A percentile compares a stretch with the other conserved stretches of the same genome.
Conservation (phyloP, 2,113 vertebrate genomes). For the Orcinus orca region DNA sequence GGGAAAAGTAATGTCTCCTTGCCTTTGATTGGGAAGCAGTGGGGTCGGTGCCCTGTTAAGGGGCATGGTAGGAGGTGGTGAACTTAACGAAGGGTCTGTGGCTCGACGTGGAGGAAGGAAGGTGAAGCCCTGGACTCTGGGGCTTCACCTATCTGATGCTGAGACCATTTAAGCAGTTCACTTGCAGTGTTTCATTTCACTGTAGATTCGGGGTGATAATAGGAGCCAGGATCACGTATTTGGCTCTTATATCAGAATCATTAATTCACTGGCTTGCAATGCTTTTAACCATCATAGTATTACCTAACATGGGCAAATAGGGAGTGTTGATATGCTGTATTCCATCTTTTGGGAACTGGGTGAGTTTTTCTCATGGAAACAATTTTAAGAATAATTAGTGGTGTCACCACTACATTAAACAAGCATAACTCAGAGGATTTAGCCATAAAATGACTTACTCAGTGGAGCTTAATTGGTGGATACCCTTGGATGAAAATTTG, state of each 20-base stretch:
- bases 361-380: conserved; percentile 5
- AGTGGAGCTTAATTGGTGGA: background rate
- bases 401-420: background rate
- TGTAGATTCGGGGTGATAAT: background rate
- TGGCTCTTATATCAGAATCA: background rate
- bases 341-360: background rate
- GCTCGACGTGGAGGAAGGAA: background rate
- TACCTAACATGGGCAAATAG: background rate
- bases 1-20: background rate
- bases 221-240: background rate
- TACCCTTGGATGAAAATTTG: background rate
- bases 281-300: background rate
- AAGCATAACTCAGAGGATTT: background rate
- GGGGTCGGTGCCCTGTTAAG: background rate
- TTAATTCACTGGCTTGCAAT: background rate
- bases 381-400: conserved; percentile 8
- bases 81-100: background rate
- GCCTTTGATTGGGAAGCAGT: background rate
- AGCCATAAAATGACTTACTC: background rate
- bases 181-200: background rate
- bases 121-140: background rate
- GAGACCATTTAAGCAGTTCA: background rate
- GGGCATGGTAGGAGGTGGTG: background rate
- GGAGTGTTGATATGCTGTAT: background rate
- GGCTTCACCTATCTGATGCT: background rate